phyloP scores from a whole-genome alignment of 92 coral and sea anemone genomes.

The Palythoa caribaeorum region DNA sequence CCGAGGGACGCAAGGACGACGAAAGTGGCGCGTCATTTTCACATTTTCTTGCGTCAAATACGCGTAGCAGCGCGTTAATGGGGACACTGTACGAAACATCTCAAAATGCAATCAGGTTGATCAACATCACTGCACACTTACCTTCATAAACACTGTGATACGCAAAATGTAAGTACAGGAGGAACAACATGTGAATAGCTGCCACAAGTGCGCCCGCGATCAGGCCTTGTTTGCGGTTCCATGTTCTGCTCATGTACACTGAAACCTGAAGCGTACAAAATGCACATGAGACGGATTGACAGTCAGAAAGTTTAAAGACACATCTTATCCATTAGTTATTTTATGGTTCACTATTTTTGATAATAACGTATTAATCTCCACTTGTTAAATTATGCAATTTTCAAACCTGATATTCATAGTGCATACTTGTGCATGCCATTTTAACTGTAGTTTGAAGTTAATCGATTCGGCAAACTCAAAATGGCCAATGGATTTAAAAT shows the following conservation, averaged over 20 bases:
- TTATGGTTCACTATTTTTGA: background rate
- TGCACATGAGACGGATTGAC: background rate
- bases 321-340: background rate
- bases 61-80: too few species aligned
- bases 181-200: constrained; percentile 89
- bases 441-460: too few species aligned
- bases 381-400: too few species aligned
- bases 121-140: constrained; percentile 10
- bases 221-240: constrained; percentile 94
- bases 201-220: constrained; percentile 97
- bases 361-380: too few species aligned
- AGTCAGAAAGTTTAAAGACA: background rate
- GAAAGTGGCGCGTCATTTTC: too few species aligned
- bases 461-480: too few species aligned
- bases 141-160: constrained; percentile 95
- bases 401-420: too few species aligned
- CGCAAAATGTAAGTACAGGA: constrained; percentile 95
- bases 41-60: too few species aligned
- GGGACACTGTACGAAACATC: background rate
- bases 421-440: too few species aligned
- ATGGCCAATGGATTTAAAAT: too few species aligned
- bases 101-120: background rate
- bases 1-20: too few species aligned
- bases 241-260: constrained; percentile 94
- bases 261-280: constrained; percentile 66